Conservation (phyloP, 2,888 invertebrate species). For the Drosophila greeni region DNA sequence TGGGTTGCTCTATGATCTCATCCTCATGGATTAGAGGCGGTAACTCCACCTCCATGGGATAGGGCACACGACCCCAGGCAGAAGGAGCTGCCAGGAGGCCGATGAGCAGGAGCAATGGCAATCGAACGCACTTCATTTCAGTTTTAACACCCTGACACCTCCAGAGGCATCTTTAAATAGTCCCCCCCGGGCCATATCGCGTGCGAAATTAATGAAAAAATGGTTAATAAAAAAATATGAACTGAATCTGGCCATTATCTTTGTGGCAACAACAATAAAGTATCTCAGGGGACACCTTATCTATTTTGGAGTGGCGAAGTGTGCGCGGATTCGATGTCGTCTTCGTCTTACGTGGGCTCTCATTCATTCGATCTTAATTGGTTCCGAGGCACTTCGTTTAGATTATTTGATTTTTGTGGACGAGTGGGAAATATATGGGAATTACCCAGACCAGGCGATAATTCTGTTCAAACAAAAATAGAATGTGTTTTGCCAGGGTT, state of each 20-base stretch:
- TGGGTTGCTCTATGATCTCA: constrained; percentile 44
- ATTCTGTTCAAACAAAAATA: constrained; percentile 16
- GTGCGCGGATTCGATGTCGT: constrained; percentile 18
- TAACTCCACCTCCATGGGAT: constrained; percentile 50
- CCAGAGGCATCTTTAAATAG: constrained; percentile 56
- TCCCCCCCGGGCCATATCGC: constrained; percentile 12
- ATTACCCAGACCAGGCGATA: constrained; percentile 25
- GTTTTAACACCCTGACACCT: constrained; percentile 26
- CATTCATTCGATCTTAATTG: constrained; percentile 38
- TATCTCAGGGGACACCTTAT: constrained; percentile 23
- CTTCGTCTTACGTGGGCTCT: constrained; percentile 23
- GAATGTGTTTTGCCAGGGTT: constrained; percentile 9
- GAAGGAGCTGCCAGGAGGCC: constrained; percentile 42
- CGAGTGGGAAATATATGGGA: constrained; percentile 26
- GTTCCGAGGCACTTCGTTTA: constrained; percentile 22
- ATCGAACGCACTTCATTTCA: constrained; percentile 62
- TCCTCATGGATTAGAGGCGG: constrained; percentile 47
- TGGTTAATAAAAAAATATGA: constrained; percentile 21
- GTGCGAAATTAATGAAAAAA: constrained; percentile 57
- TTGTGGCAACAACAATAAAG: constrained; percentile 10
- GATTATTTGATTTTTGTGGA: constrained; percentile 27
- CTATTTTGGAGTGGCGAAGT: constrained; percentile 26
- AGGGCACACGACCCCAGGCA: constrained; percentile 51
- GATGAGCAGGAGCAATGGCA: constrained; percentile 53
- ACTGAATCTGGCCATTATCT: constrained; percentile 20